These are phyloP conservation scores for Thermophis baileyi DNA, from an alignment of 2,113 vertebrate species.

Conservation along the genomic window DNA sequence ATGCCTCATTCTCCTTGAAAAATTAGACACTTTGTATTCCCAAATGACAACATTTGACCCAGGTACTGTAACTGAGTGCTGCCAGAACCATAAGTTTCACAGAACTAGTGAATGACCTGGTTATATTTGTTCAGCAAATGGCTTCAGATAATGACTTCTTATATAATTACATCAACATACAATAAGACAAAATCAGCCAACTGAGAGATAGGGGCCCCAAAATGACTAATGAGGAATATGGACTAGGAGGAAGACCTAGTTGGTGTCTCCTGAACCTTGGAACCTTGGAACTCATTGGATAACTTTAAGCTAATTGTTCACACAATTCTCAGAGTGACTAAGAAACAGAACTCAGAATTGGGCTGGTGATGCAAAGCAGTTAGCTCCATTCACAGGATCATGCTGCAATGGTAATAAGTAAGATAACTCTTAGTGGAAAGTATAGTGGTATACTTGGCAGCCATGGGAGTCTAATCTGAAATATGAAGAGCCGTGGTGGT, in stretches of 20 bases:
- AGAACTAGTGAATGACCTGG: neutral
- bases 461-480: neutral
- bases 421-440: neutral
- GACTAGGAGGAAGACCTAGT: neutral
- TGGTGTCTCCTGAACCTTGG: neutral
- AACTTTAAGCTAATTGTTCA: neutral
- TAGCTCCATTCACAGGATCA: neutral
- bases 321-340: neutral
- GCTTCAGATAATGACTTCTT: neutral
- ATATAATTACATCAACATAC: neutral
- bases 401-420: neutral
- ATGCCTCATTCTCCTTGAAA: neutral
- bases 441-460: neutral
- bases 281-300: neutral
- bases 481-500: neutral
- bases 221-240: neutral
- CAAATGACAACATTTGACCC: neutral
- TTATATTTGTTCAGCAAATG: neutral
- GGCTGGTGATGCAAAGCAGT: neutral
- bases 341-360: neutral
- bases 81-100: neutral
- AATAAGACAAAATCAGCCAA: neutral
- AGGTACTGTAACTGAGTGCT: neutral
- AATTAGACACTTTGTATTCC: neutral
- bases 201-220: neutral